Evolutionary conservation across 2,888 invertebrate species (phyloP).

Genomic region (Apamea epomidion): DNA sequence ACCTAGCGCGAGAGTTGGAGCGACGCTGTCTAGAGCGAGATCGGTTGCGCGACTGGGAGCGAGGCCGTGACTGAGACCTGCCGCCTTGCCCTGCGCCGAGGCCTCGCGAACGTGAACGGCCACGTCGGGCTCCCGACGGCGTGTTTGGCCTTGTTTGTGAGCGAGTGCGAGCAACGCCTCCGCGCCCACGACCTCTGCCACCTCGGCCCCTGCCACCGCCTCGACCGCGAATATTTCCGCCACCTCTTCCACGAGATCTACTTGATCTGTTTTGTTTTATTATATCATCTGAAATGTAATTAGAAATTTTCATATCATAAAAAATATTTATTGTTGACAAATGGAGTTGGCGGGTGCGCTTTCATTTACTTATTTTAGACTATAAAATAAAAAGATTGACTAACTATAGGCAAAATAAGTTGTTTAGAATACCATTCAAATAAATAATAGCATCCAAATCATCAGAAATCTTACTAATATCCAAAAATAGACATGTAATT

Average conservation of each 20-base stretch:
- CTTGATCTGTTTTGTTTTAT: constrained; percentile 83
- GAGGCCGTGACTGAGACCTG: constrained; percentile 73
- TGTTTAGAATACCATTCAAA: neutral
- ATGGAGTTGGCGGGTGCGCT: constrained; percentile 50
- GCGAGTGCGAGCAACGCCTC: constrained; percentile 63
- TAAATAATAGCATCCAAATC: constrained; percentile 15
- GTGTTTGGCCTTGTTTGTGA: constrained; percentile 61
- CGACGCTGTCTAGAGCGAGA: constrained; percentile 75
- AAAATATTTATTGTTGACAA: constrained; percentile 46
- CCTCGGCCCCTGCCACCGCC: constrained; percentile 65
- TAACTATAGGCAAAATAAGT: neutral
- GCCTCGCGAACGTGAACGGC: constrained; percentile 74
- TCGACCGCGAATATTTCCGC: constrained; percentile 68
- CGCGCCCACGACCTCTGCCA: constrained; percentile 66
- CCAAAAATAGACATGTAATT: constrained; percentile 64
- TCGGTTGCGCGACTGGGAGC: constrained; percentile 75
- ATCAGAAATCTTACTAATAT: constrained; percentile 46
- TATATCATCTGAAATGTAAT: constrained; percentile 81
- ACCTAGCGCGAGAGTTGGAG: constrained; percentile 78
- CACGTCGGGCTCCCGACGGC: constrained; percentile 66
- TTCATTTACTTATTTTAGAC: neutral
- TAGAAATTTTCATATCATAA: neutral
- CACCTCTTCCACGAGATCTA: constrained; percentile 81
- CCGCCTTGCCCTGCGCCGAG: constrained; percentile 72
- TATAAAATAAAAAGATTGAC: neutral